A percentile compares a stretch with the other conserved stretches of the same genome.
These are phyloP conservation scores for Trisateles emortualis DNA, from an alignment of 2,888 invertebrate genomes.

Conservation along the genomic window DNA sequence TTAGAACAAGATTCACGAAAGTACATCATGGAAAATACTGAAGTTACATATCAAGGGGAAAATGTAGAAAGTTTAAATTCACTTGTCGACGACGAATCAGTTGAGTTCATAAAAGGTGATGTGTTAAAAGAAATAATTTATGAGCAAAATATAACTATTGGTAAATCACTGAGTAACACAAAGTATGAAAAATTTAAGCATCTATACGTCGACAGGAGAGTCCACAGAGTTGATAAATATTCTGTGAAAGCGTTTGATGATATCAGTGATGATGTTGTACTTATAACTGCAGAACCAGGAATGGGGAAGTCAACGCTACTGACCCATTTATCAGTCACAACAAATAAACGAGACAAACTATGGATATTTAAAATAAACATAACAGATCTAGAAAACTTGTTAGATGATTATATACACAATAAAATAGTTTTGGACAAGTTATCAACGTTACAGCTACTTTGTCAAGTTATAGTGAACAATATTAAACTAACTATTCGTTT, in stretches of 20 bases:
- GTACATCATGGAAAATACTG: neutral
- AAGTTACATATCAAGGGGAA: conserved; percentile 14
- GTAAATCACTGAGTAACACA: conserved; percentile 5
- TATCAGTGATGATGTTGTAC: neutral
- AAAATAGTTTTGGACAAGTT: neutral
- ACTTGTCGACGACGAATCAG: conserved; percentile 3
- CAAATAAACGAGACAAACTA: conserved; percentile 19
- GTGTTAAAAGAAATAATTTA: conserved; percentile 10
- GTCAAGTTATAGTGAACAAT: neutral
- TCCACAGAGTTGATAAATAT: conserved; percentile 9
- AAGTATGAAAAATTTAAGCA: conserved; percentile 24
- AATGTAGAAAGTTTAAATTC: neutral
- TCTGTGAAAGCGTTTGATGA: neutral
- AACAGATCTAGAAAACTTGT: conserved; percentile 7
- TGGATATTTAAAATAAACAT: conserved; percentile 24
- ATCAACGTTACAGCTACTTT: conserved; percentile 8
- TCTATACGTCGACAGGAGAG: conserved; percentile 17
- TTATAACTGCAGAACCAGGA: conserved; percentile 18
- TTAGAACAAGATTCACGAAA: conserved; percentile 4
- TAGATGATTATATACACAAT: conserved; percentile 2
- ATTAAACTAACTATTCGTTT: neutral
- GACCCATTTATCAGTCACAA: conserved; percentile 33
- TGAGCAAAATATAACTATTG: conserved; percentile 10
- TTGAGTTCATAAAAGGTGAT: neutral
- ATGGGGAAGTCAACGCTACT: conserved; percentile 46